Conservation (phyloP, 2,797 vertebrate species). For the Todus mexicanus region DNA sequence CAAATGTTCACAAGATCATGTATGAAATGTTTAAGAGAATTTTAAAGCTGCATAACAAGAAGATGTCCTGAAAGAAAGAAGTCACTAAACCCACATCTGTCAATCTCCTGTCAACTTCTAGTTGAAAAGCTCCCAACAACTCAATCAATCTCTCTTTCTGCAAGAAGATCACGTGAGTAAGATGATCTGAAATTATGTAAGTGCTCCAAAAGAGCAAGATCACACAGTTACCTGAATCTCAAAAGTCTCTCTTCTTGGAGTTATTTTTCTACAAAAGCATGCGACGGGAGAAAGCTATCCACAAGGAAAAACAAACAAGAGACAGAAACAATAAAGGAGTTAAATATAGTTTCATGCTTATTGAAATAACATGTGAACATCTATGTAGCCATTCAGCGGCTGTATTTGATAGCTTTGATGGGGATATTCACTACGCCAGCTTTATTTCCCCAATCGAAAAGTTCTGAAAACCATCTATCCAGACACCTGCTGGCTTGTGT, state of each 20-base stretch:
- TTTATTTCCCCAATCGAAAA: background rate
- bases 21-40: background rate
- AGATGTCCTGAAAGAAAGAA: background rate
- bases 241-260: background rate
- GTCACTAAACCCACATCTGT: background rate
- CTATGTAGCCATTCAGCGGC: background rate
- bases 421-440: background rate
- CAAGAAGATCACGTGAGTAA: background rate
- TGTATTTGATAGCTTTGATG: background rate
- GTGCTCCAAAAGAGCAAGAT: background rate
- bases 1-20: background rate
- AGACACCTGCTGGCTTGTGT: background rate
- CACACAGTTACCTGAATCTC: background rate
- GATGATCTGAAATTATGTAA: background rate
- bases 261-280: background rate
- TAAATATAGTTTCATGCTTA: background rate
- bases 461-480: background rate
- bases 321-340: background rate
- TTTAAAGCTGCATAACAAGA: background rate
- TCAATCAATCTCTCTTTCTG: background rate
- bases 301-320: background rate
- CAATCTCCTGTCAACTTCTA: background rate
- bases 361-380: background rate
- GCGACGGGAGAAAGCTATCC: background rate
- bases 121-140: background rate